Evolutionary conservation across 2,888 invertebrate species (phyloP).

Genomic region (Choristoneura rosaceana): DNA sequence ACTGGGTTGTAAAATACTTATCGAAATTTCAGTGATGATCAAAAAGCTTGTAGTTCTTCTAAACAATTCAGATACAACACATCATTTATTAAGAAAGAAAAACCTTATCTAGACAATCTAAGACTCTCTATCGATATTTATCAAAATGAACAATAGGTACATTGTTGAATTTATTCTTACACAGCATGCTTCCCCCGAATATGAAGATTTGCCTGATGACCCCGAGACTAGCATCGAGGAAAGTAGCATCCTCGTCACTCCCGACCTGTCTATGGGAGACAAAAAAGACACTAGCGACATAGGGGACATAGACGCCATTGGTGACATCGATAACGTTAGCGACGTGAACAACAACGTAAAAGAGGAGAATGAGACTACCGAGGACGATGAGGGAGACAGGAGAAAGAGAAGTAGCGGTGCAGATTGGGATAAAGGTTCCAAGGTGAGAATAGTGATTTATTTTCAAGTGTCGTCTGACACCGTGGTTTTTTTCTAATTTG

Average conservation of each 20-base stretch:
- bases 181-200: constrained; percentile 32
- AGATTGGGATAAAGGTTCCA: constrained; percentile 65
- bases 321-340: constrained; percentile 2
- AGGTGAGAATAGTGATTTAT: constrained; percentile 54
- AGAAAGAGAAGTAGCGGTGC: constrained; percentile 67
- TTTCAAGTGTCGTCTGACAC: too few species aligned
- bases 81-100: too few species aligned
- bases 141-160: not conserved
- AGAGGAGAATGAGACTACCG: constrained; percentile 43
- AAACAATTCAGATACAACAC: too few species aligned
- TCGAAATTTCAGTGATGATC: not conserved
- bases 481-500: too few species aligned
- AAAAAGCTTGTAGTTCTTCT: too few species aligned
- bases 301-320: constrained; percentile 12
- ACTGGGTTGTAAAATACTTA: not conserved
- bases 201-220: constrained; percentile 47
- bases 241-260: constrained; percentile 55
- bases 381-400: constrained; percentile 42
- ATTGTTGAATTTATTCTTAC: not conserved
- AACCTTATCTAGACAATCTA: not conserved
- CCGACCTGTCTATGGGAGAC: constrained; percentile 47
- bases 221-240: constrained; percentile 63
- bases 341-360: not conserved
- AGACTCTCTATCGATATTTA: not conserved
- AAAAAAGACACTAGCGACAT: constrained; percentile 7